Conservation (phyloP, 2,888 invertebrate genomes). For the Ypsolopha scabrella region DNA sequence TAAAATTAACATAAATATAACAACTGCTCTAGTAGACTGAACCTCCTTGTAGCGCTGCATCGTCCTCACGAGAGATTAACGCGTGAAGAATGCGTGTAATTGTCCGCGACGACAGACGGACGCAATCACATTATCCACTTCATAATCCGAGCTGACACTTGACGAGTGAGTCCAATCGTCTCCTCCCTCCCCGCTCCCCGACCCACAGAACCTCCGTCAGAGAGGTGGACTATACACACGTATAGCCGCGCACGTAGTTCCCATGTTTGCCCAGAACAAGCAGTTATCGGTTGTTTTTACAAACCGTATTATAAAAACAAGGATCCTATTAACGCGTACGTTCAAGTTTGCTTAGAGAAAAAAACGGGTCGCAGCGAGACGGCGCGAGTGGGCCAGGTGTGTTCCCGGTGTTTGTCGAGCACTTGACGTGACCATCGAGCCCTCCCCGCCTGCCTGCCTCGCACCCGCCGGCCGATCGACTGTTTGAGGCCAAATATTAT, state of each 20-base stretch:
- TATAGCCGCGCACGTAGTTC: not conserved
- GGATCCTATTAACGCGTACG: slow-evolving; percentile 13
- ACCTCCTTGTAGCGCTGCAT: too few species aligned
- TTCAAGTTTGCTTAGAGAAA: not conserved
- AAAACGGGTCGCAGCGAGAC: not conserved
- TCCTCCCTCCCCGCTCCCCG: slow-evolving; percentile 22
- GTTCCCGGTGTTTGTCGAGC: not conserved
- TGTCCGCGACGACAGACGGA: not conserved
- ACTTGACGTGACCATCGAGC: not conserved
- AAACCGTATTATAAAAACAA: slow-evolving; percentile 35
- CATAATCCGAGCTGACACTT: slow-evolving; percentile 19
- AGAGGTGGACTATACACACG: slow-evolving; percentile 4
- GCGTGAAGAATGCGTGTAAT: not conserved
- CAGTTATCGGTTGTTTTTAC: slow-evolving; percentile 24
- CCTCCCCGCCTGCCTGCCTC: slow-evolving; percentile 10
- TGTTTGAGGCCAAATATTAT: slow-evolving; percentile 39
- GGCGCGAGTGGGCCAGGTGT: not conserved
- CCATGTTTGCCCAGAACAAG: not conserved
- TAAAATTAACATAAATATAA: too few species aligned
- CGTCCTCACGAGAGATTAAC: not conserved
- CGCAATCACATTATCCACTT: not conserved
- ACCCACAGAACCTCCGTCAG: slow-evolving; percentile 20
- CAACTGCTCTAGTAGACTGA: too few species aligned
- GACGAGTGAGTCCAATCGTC: slow-evolving; percentile 15
- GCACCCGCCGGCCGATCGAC: slow-evolving; percentile 13